A percentile compares a stretch with the other conserved stretches of the same genome.
phyloP scores from a whole-genome alignment of 2,888 invertebrate species.

The Eristalinus aeneus region DNA sequence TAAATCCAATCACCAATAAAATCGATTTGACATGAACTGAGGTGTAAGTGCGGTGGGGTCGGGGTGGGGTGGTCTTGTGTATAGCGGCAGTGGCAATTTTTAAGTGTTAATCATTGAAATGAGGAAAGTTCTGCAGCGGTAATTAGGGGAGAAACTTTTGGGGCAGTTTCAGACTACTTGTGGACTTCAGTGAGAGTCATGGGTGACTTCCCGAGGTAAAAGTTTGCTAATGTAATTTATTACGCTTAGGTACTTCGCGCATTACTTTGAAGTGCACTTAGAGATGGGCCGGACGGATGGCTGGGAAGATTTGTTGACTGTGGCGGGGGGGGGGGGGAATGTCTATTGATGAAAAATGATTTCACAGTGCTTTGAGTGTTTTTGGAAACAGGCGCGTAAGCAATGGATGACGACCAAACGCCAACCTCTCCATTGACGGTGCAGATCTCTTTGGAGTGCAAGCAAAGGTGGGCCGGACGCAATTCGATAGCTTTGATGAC shows the following conservation, averaged over 20 bases:
- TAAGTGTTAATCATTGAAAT: slow-evolving; percentile 17
- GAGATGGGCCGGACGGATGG: too few species aligned
- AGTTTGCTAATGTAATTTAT: not conserved
- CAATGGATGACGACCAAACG: too few species aligned
- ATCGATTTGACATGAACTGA: slow-evolving; percentile 21
- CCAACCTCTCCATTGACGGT: too few species aligned
- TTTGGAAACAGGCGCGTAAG: too few species aligned
- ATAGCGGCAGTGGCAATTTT: not conserved
- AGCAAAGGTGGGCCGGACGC: too few species aligned
- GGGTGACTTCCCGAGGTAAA: not conserved
- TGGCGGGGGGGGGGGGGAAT: too few species aligned
- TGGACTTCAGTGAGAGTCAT: not conserved
- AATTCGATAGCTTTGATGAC: too few species aligned
- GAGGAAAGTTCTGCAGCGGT: not conserved
- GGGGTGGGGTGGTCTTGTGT: too few species aligned
- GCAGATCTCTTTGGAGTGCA: too few species aligned
- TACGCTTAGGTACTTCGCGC: not conserved
- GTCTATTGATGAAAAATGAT: too few species aligned
- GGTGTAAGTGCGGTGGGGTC: not conserved
- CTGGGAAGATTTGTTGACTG: too few species aligned
- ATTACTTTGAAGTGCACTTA: not conserved
- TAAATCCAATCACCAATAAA: slow-evolving; percentile 16
- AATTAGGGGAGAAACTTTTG: not conserved
- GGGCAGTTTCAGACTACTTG: not conserved
- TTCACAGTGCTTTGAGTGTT: too few species aligned